phyloP scores from a whole-genome alignment of 2,888 invertebrate species.

The Pharmacophagus antenor region DNA sequence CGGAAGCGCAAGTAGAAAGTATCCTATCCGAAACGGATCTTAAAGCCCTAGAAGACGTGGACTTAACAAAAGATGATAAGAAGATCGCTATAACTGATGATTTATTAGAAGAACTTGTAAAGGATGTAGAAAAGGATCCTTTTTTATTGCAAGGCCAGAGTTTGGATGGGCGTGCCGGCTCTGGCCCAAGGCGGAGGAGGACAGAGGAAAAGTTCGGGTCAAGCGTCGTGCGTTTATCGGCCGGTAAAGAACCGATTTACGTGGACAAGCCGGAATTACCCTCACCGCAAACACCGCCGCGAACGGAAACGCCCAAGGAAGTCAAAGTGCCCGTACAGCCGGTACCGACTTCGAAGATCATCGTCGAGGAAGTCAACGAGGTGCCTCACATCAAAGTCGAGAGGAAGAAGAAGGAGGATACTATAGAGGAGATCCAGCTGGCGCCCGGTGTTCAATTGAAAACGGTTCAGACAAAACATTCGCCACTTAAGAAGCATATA shows the following conservation, averaged over 20 bases:
- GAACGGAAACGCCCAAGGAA: conserved; percentile 34
- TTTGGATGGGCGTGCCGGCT: conserved; percentile 63
- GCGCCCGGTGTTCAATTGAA: conserved; percentile 60
- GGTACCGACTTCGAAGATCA: conserved; percentile 42
- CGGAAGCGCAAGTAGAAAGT: conserved; percentile 64
- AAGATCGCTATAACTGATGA: conserved; percentile 51
- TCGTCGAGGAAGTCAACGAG: conserved; percentile 61
- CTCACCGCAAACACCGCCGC: conserved; percentile 30
- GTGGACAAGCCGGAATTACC: conserved; percentile 35
- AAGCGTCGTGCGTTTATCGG: conserved; percentile 50
- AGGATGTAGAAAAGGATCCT: conserved; percentile 55
- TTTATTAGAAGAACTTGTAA: conserved; percentile 52
- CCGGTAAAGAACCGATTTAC: conserved; percentile 52
- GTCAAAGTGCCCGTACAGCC: conserved; percentile 32
- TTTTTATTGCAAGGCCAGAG: conserved; percentile 76
- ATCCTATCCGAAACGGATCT: conserved; percentile 64
- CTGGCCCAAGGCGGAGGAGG: conserved; percentile 57
- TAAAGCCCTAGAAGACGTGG: conserved; percentile 52
- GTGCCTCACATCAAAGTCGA: conserved; percentile 37
- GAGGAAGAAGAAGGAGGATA: conserved; percentile 43
- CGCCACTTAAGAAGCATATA: conserved; percentile 69
- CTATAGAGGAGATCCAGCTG: conserved; percentile 52
- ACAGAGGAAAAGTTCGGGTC: conserved; percentile 54
- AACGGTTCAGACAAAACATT: conserved; percentile 61
- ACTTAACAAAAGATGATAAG: conserved; percentile 41